Evolutionary conservation across 2,888 invertebrate species (phyloP), one percentile per base, ranked within the genome.

Genomic region (Ecliptopera silaceata): DNA sequence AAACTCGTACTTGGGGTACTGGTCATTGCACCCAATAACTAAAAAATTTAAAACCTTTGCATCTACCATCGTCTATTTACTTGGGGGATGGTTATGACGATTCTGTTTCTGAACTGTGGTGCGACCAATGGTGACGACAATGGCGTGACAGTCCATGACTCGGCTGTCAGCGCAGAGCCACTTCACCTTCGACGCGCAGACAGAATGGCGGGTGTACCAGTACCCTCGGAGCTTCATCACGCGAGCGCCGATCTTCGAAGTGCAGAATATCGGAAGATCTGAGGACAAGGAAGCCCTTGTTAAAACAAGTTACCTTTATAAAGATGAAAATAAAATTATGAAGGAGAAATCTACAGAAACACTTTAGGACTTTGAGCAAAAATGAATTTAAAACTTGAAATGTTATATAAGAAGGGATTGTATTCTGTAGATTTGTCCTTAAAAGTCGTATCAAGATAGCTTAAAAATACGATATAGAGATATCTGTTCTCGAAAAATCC

Each of bases 81-180:
- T 49, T 2, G 86, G 84, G 0, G 85, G 82, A 43, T 89, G 89
- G 0, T 82, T 86, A 59, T 89, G 89, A 36, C 82, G 84, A 58
- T 88, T 84, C 48, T 85, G 88, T 1, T 80, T 75, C 59, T 84
- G 81, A 8, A 89, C 82, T 56, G 84, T 79, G 60, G 85, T 87
- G 53, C 76, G 77, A 4, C 89, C 88, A 26, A 89, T 89, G 31
- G 89, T 90, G 64, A 88, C 87, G 12, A 88, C 81, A 15, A 87
- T 81, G 2, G 87, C 87, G 52, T 84, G 86, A 61, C 89, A 90
- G 58, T 83, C 78, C 61, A 71, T 75, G 43, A 77, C 74, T 1
- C 86, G 66, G 63, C 84, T 88, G 64, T 88, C 88, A 0, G 84
- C 79, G 51, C 89, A 89, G 1, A 89, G 64, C 89, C 89, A 89